phyloP scores from a whole-genome alignment of 2,888 invertebrate genomes.

The Volucella inflata region DNA sequence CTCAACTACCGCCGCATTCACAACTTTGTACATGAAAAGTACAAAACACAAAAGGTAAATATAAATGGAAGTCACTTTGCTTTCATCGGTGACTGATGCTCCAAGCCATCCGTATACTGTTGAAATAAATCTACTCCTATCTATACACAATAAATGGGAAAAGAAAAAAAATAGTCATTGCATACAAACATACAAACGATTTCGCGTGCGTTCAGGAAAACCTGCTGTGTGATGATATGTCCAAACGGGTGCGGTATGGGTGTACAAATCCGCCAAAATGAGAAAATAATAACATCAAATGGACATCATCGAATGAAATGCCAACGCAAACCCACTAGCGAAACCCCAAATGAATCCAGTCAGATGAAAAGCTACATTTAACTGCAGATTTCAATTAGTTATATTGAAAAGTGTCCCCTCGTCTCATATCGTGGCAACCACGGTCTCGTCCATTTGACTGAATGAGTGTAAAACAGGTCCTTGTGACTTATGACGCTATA shows the following conservation, averaged over 20 bases:
- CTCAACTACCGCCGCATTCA: not conserved
- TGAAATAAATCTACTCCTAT: not conserved
- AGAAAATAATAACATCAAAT: conserved; percentile 66
- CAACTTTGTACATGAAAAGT: conserved; percentile 24
- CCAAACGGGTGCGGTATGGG: not conserved
- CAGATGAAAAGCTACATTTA: conserved; percentile 61
- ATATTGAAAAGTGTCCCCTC: conserved; percentile 58
- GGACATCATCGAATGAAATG: conserved; percentile 60
- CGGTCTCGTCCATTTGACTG: conserved; percentile 36
- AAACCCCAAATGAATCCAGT: conserved; percentile 49
- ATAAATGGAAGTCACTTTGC: conserved; percentile 65
- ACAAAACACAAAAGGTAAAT: conserved; percentile 46
- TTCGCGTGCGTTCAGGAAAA: conserved; percentile 14
- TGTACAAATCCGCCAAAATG: conserved; percentile 49
- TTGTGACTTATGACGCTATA: conserved; percentile 7
- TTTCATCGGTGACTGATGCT: conserved; percentile 35
- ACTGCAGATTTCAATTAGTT: conserved; percentile 74
- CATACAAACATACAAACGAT: not conserved
- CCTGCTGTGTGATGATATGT: not conserved
- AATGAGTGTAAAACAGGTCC: conserved; percentile 51
- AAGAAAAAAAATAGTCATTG: not conserved
- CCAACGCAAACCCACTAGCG: not conserved
- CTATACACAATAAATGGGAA: conserved; percentile 6
- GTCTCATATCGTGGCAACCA: not conserved
- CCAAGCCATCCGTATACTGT: conserved; percentile 14